A percentile compares a stretch with the other conserved stretches of the same genome.
phyloP scores from a whole-genome alignment of 2,113 vertebrate species.

The Meles meles region DNA sequence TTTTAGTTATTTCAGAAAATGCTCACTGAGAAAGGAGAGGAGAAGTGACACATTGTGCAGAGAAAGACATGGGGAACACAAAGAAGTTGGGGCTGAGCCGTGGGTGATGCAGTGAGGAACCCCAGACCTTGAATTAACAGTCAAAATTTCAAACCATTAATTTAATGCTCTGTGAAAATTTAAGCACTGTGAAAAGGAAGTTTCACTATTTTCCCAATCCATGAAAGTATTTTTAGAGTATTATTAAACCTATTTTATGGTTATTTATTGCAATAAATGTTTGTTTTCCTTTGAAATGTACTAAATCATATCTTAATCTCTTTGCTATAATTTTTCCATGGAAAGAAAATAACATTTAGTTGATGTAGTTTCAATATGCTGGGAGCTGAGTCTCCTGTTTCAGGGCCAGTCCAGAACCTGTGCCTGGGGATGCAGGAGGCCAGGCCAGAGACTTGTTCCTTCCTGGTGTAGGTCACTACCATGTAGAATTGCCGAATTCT shows the following conservation, averaged over 20 bases:
- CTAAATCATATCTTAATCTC: constrained; percentile 66
- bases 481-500: constrained; percentile 37
- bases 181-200: not conserved
- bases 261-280: constrained; percentile 66
- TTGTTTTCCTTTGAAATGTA: constrained; percentile 68
- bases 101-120: not conserved
- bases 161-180: constrained; percentile 45
- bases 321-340: constrained; percentile 69
- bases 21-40: not conserved
- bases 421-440: not conserved
- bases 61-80: not conserved
- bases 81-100: not conserved
- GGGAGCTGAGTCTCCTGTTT: constrained; percentile 48
- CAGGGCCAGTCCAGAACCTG: not conserved
- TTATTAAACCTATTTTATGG: constrained; percentile 38
- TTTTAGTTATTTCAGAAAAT: not conserved
- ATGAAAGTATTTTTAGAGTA: constrained; percentile 51
- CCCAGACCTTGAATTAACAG: not conserved
- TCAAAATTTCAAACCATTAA: not conserved
- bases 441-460: constrained; percentile 21
- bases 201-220: constrained; percentile 29
- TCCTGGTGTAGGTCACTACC: not conserved
- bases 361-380: constrained; percentile 67
- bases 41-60: not conserved
- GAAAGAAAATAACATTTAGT: constrained; percentile 60